A percentile compares a stretch with the other conserved stretches of the same genome.
These are phyloP conservation scores for Frankliniella intonsa DNA, from an alignment of 2,888 invertebrate species.

Conservation along the genomic window DNA sequence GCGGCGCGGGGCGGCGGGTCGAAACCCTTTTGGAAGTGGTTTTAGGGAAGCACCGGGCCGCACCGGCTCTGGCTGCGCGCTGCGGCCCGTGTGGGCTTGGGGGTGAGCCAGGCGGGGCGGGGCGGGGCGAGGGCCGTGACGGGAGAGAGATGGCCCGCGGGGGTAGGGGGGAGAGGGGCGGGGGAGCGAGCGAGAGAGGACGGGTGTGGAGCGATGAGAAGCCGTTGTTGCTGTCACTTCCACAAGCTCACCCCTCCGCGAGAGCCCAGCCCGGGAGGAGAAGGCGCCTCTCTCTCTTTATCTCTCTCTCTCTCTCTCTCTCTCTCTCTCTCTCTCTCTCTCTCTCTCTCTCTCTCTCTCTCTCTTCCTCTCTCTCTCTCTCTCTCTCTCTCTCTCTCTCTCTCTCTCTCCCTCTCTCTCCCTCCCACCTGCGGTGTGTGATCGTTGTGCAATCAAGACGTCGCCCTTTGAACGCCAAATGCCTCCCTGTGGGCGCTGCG, in stretches of 20 bases:
- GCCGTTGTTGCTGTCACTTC: constrained; percentile 11
- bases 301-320: background rate
- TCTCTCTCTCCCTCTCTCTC: background rate
- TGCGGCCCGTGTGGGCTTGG: background rate
- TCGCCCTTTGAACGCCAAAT: background rate
- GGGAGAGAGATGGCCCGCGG: background rate
- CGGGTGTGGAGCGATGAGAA: background rate
- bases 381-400: background rate
- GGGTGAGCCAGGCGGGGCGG: background rate
- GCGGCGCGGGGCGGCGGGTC: no score
- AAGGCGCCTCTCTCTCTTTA: background rate
- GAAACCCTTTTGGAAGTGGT: no score
- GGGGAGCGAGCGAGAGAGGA: background rate
- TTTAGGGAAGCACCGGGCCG: no score
- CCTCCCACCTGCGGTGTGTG: background rate
- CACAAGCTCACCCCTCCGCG: background rate
- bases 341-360: background rate
- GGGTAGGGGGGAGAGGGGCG: background rate
- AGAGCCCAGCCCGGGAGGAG: background rate
- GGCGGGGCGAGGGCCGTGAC: background rate
- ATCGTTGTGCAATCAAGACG: background rate
- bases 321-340: background rate
- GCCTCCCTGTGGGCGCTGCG: no score
- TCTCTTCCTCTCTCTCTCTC: background rate
- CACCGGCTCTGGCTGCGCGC: no score